Conservation (phyloP, 1,140 invertebrate genomes). For the Ectropis grisescens region DNA sequence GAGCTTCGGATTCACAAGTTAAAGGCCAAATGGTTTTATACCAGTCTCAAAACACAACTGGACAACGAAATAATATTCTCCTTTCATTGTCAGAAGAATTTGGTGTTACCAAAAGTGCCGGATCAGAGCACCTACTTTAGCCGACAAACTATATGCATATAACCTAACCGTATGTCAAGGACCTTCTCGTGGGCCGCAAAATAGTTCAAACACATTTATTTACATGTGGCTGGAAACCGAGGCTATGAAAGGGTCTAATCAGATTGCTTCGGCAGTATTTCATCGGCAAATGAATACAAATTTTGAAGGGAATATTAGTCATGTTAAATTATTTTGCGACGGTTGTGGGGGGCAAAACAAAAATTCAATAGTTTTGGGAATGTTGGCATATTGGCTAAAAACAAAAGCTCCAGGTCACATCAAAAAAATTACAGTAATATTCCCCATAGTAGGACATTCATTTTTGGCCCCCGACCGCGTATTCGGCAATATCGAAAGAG, state of each 20-base stretch:
- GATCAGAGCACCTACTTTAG: conserved; percentile 7
- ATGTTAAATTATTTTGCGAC: conserved; percentile 5
- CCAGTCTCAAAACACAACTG: conserved; percentile 6
- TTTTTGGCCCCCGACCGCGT: not conserved
- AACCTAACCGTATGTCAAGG: conserved; percentile 15
- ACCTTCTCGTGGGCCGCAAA: conserved; percentile 7
- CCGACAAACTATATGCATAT: conserved; percentile 14
- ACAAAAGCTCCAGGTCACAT: not conserved
- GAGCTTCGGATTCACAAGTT: conserved; percentile 4
- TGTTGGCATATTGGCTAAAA: conserved; percentile 1
- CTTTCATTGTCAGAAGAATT: conserved; percentile 3
- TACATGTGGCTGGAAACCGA: conserved; percentile 12
- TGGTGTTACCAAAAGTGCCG: conserved; percentile 4
- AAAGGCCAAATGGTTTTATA: conserved; percentile 8
- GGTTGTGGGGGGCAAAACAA: conserved; percentile 7
- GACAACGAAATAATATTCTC: conserved; percentile 5
- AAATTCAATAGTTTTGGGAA: conserved; percentile 3
- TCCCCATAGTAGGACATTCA: not conserved
- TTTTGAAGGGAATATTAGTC: conserved; percentile 8
- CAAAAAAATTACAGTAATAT: not conserved
- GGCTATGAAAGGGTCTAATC: conserved; percentile 10
- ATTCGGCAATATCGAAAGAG: not conserved
- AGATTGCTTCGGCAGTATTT: conserved; percentile 15
- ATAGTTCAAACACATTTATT: too few relatives aligned
- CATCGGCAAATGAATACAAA: conserved; percentile 8